Evolutionary conservation across 1,140 invertebrate genomes (phyloP).

Genomic region (Thalassaphorura encarpata): DNA sequence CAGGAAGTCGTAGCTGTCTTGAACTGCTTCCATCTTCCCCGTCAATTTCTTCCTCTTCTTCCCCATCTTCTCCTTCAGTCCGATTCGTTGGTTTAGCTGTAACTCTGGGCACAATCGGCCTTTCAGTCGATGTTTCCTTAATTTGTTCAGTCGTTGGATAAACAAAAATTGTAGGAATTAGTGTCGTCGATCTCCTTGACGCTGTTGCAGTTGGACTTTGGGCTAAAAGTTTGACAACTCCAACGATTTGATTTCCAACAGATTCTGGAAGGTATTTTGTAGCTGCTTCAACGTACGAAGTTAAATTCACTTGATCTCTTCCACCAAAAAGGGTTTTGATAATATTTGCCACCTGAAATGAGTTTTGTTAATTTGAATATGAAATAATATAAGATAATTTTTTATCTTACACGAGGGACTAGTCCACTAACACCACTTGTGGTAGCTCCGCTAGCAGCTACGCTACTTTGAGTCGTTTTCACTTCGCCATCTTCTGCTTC

Average conservation of each 20-base stretch:
- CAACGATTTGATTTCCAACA: slow-evolving; percentile 5
- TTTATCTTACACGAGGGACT: no score
- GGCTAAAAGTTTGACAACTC: slow-evolving; percentile 13
- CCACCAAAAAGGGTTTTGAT: slow-evolving; percentile 28
- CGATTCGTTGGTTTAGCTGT: background rate
- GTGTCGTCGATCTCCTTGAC: background rate
- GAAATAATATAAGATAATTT: no score
- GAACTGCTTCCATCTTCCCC: background rate
- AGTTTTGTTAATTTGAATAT: no score
- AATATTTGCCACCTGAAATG: slow-evolving; percentile 23
- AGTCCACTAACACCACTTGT: no score
- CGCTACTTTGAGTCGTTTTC: no score
- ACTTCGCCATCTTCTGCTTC: background rate
- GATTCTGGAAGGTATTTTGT: slow-evolving; percentile 6
- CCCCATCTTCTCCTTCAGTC: background rate
- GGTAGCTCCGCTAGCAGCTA: no score
- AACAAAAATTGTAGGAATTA: background rate
- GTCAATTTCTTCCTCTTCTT: background rate
- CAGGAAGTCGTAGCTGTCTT: background rate
- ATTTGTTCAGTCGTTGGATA: background rate
- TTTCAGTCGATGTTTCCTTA: background rate
- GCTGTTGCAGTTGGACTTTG: background rate
- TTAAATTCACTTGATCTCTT: slow-evolving; percentile 16
- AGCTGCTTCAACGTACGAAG: slow-evolving; percentile 8
- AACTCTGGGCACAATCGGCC: background rate